Percentiles rank a stretch among this genome's conserved stretches.
Conservation (phyloP, 2,888 invertebrate species). For the Volucella zonaria region DNA sequence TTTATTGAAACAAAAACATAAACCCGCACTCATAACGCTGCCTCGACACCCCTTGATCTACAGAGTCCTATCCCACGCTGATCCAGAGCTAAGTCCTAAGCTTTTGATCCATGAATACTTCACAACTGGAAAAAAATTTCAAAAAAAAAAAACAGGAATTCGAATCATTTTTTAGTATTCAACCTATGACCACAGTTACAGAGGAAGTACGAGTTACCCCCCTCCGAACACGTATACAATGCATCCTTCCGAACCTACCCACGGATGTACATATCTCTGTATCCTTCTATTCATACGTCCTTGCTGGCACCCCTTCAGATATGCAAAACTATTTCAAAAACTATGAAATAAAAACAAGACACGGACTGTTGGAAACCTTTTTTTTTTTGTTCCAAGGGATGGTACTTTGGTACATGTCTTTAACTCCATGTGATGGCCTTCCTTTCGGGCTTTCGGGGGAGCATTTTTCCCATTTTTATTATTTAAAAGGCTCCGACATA, state of each 20-base stretch:
- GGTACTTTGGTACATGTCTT: not conserved
- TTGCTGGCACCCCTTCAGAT: conserved; percentile 25
- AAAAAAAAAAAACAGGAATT: conserved; percentile 62
- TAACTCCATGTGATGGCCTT: not conserved
- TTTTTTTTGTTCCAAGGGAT: conserved; percentile 36
- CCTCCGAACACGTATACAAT: conserved; percentile 11
- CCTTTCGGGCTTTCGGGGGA: conserved; percentile 4
- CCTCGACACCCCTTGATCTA: not conserved
- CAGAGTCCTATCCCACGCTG: conserved; percentile 48
- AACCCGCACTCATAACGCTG: conserved; percentile 18
- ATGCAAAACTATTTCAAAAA: conserved; percentile 70
- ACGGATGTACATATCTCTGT: too few relatives aligned
- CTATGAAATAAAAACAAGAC: conserved; percentile 65
- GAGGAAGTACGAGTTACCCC: not conserved
- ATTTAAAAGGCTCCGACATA: conserved; percentile 59
- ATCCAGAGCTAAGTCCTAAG: conserved; percentile 30
- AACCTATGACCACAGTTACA: conserved; percentile 52
- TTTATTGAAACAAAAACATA: conserved; percentile 66
- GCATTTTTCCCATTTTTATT: conserved; percentile 55
- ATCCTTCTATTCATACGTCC: not conserved
- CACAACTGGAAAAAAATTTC: conserved; percentile 43
- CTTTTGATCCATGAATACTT: conserved; percentile 70
- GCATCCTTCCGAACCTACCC: not conserved
- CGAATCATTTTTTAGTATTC: conserved; percentile 63
- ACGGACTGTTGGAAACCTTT: conserved; percentile 57